Base-by-base conservation (phyloP, 2,113 vertebrate genomes). In the Cyprinus carpio region DNA sequence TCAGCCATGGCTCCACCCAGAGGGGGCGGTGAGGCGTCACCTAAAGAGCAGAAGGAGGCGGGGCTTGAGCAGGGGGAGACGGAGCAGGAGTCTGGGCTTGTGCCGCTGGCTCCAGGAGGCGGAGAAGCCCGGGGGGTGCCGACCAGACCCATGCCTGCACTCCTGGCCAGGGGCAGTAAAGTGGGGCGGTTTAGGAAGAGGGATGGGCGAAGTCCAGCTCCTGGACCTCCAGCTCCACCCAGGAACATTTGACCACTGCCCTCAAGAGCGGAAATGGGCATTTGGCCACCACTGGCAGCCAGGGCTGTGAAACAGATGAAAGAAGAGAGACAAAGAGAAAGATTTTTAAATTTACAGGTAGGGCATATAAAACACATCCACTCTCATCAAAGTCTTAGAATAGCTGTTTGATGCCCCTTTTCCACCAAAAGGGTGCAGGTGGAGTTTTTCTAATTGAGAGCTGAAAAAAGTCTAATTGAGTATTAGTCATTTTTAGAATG, bases 101-200 rank as follows among this genome's bases (percentile, higher is more conserved):
- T 90, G 87, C 91, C 91, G 86, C 93, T 90, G 88, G 91, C 90
- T 2, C 94, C 94, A 13, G 94, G 91, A 34, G 93, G 92, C 67
- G 94, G 93, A 81, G 95, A 93, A 56, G 90, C 91, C 0, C 91
- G 0, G 92, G 93, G 13, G 92, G 93, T 56, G 0, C 94, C 94
- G 83, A 95, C 90, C 92, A 96, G 90, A 76, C 94, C 94, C 86
- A 95, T 91, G 29, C 92, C 88, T 0, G 94, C 89, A 5, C 94
- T 85, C 46, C 95, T 92, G 12, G 94, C 93, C 92, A 97, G 93
- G 85, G 96, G 94, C 87, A 96, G 94, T 87, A 97, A 94, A 78
- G 95, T 93, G 1, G 95, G 95, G 3, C 93, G 96, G 93, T 96
- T 97, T 89, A 97, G 92, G 94, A 97, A 97, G 88, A 97, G 95